A percentile compares a stretch with the other conserved stretches of the same genome.
These are phyloP conservation scores for Saxicola maurus DNA, from an alignment of 2,797 vertebrate genomes.

Conservation along the genomic window DNA sequence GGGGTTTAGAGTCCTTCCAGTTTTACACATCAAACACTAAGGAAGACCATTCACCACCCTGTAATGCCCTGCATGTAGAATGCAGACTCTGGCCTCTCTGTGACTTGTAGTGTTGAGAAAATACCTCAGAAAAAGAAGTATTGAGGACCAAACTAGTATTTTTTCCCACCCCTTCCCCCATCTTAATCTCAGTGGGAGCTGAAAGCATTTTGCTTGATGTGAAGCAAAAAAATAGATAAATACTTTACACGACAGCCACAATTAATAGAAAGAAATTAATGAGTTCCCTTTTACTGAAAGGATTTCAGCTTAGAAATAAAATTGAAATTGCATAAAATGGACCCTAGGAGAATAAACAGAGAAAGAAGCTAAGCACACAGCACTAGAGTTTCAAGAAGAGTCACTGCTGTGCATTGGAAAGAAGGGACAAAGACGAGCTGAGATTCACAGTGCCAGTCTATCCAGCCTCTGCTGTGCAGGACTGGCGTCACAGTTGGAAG, in stretches of 20 bases:
- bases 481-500: slow-evolving; percentile 45
- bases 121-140: background rate
- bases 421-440: background rate
- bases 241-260: background rate
- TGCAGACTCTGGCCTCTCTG: background rate
- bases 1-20: background rate
- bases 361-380: background rate
- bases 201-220: background rate
- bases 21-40: background rate
- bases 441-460: background rate
- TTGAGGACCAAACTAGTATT: background rate
- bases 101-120: background rate
- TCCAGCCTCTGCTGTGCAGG: slow-evolving; percentile 16
- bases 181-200: background rate
- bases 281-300: slow-evolving; percentile 5
- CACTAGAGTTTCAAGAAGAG: background rate
- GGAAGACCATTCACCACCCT: background rate
- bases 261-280: slow-evolving; percentile 47
- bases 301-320: background rate
- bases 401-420: background rate
- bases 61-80: background rate
- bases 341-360: slow-evolving; percentile 9
- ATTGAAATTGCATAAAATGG: background rate
- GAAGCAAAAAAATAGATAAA: background rate
- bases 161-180: background rate